phyloP scores from a whole-genome alignment of 2,113 vertebrate genomes.

The Pedetes capensis region DNA sequence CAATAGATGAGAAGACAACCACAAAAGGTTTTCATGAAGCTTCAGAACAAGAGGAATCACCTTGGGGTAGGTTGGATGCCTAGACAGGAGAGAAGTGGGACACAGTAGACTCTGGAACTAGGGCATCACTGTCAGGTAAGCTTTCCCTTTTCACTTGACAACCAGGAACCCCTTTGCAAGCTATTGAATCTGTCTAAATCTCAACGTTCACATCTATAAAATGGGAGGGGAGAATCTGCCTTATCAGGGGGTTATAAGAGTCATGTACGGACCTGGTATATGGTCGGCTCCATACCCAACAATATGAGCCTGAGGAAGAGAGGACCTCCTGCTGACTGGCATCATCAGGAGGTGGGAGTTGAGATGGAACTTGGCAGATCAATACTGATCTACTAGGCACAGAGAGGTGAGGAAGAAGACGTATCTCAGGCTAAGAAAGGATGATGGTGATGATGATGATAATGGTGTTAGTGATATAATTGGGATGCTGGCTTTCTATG shows the following conservation, averaged over 20 bases:
- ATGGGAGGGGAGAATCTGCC: not conserved
- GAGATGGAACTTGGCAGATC: not conserved
- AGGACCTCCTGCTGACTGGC: not conserved
- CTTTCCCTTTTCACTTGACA: not conserved
- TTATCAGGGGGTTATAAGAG: not conserved
- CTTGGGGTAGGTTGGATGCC: not conserved
- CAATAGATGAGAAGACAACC: not conserved
- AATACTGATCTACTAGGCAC: not conserved
- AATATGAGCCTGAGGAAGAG: not conserved
- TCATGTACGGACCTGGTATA: not conserved
- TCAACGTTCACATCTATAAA: not conserved
- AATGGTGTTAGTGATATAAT: not conserved
- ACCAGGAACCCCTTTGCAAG: not conserved
- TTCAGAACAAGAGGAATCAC: not conserved
- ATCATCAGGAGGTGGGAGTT: not conserved
- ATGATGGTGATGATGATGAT: not conserved
- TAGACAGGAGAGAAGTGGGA: not conserved
- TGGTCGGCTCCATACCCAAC: rapidly evolving
- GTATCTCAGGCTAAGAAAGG: not conserved
- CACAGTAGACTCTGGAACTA: not conserved
- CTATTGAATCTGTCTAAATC: not conserved
- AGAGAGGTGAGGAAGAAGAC: not conserved
- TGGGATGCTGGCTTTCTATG: not conserved
- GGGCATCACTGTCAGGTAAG: rapidly evolving
- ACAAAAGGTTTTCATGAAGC: not conserved